Base-by-base conservation (phyloP, 2,888 invertebrate genomes). In the Amiota communis region DNA sequence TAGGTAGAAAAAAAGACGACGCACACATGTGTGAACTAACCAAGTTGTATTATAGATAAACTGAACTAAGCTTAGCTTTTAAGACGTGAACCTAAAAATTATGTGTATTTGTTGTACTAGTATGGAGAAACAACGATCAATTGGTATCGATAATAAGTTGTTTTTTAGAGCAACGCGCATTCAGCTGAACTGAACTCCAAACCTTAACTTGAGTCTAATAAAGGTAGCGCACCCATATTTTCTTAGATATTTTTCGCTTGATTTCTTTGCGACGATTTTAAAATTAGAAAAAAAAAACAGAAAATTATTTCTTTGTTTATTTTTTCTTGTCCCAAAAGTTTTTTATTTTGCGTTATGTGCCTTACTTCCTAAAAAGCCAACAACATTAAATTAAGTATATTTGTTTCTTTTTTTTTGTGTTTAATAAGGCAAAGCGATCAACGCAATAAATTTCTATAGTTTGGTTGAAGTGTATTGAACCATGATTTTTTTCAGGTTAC, bases 91-190 rank as follows among this genome's bases (percentile, higher is more conserved):
- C 36, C 36, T 48, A 49, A 15, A 65, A 49, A n/a, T n/a, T n/a
- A n/a, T n/a, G n/a, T 20, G 49, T 46, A 64, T 64, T 46, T 47
- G 49, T 20, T 78, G 78, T 74, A 74, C 75, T 15, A 36, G 6
- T 23, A 23, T 23, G 6, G 36, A 36, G 36, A 36, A 36, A 36
- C 36, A 75, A 73, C 85, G 85, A 87, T 87, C 86, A 84, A 87
- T 87, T 85, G 85, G 84, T 83, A 83, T 84, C 87, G 87, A 87
- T 88, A 87, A 87, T 88, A 85, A 87, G 87, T 84, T 86, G 80
- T n/a, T 65, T 48, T 67, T 68, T 79, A 76, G 76, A 74, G 75
- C 56, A 78, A 77, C 69, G 70, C 53, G 71, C 53, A 67, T 71
- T 67, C 67, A 49, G 69, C 71, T 78, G 74, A 74, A 78, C 59